Evolutionary conservation across 1,140 invertebrate genomes (phyloP), one percentile per base, ranked within the genome.

Genomic region (Drosophila lini): DNA sequence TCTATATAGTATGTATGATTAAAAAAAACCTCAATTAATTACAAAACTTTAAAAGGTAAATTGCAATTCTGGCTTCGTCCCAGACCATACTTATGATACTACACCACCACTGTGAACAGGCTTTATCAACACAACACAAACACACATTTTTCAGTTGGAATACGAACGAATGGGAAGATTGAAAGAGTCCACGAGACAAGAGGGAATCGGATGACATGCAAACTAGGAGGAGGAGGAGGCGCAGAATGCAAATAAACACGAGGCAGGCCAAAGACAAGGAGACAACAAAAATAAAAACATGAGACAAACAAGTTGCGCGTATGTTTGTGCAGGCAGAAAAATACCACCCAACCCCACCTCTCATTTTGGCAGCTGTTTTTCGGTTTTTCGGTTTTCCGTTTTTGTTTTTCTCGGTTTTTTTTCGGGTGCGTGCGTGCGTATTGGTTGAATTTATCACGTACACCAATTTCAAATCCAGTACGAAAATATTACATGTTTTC

Each of bases 391-490:
- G 44, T 48, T 58, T 71, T 59, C 40, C 19, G 42, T 53, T 40
- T 57, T 60, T 38, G 36, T 31, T 60, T 25, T 60, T 74, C 40
- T 50, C 48, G 41, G 32, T 40, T 70, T 64, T 74, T 62, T 63
- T 77, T 74, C 28, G 47, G 15, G 50, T 81, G 76, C 78, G 62
- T 88, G 83, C 76, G 83, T 84, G 80, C 62, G 58, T 65, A 80
- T 78, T 74, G 74, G 80, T 44, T 56, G 50, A 61, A 48, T 83
- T 84, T 78, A 81, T 88, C 85, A 89, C 85, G 85, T 89, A 90
- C 53, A 50, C 83, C 84, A 63, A n/a, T 63, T 62, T 69, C 8
- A 19, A 38, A 15, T 36, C 75, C 61, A 64, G 68, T 81, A 64
- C 58, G 62, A 76, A 52, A 40, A 41, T n/a, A 34, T 36, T 34